Conservation (phyloP, 2,888 invertebrate species). For the Cinara cedri region DNA sequence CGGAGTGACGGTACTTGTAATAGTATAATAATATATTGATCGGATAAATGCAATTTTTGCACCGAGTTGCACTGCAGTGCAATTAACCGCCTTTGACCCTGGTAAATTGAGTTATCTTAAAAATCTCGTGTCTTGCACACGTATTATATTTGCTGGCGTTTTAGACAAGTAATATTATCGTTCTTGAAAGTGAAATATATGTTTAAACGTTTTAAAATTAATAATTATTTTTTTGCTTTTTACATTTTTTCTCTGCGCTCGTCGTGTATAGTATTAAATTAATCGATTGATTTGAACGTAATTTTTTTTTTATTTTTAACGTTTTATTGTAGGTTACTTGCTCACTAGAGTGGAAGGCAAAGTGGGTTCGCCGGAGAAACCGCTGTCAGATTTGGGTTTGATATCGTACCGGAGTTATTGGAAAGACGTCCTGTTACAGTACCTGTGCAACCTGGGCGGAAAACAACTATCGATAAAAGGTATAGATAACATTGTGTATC, state of each 20-base stretch:
- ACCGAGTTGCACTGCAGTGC: neutral
- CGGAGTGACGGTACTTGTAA: neutral
- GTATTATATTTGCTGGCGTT: neutral
- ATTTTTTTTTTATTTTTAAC: neutral
- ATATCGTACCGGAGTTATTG: constrained; percentile 98
- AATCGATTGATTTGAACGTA: too few relatives aligned
- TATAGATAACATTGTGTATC: constrained; percentile 58
- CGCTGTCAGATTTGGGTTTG: constrained; percentile 94
- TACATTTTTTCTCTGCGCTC: too few relatives aligned
- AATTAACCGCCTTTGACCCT: constrained; percentile 14
- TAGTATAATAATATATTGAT: too few relatives aligned
- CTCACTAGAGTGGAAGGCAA: constrained; percentile 94
- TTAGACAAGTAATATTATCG: neutral
- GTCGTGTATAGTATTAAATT: too few relatives aligned
- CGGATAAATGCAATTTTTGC: constrained; percentile 15
- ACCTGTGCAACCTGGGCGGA: constrained; percentile 87
- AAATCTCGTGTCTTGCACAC: neutral
- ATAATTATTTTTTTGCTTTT: too few relatives aligned
- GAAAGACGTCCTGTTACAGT: constrained; percentile 93
- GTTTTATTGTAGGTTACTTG: constrained; percentile 80
- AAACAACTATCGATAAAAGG: constrained; percentile 90
- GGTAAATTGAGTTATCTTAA: constrained; percentile 15
- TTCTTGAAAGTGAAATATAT: too few relatives aligned
- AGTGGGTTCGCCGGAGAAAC: constrained; percentile 99
- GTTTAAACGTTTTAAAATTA: too few relatives aligned